Percentiles rank a stretch among this genome's conserved stretches.
These are phyloP conservation scores for Hirundo rustica DNA, from an alignment of 2,797 vertebrate species.

Conservation along the genomic window DNA sequence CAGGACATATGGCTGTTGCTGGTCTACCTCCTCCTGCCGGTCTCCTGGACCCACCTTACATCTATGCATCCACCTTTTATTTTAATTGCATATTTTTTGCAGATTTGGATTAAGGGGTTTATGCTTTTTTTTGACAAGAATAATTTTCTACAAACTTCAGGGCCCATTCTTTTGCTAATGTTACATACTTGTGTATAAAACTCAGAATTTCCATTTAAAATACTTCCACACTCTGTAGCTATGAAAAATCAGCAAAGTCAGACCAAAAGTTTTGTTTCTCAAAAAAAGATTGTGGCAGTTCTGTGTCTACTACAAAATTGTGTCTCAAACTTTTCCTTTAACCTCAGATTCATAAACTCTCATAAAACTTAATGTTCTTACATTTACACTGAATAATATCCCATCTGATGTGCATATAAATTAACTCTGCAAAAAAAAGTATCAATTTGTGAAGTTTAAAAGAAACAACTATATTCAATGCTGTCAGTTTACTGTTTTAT, in stretches of 20 bases:
- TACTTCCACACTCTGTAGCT: not conserved
- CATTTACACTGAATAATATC: not conserved
- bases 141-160: not conserved
- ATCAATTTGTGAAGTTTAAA: not conserved
- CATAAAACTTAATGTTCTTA: not conserved
- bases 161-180: conserved; percentile 13
- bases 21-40: not conserved
- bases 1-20: not conserved
- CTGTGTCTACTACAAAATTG: not conserved
- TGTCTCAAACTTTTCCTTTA: not conserved
- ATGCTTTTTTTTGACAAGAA: not conserved
- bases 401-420: not conserved
- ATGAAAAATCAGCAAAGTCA: conserved; percentile 19
- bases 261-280: conserved; percentile 1
- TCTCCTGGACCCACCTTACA: not conserved
- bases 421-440: not conserved
- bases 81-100: not conserved
- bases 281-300: not conserved
- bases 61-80: not conserved
- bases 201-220: conserved; percentile 45
- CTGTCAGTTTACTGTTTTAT: not conserved
- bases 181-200: conserved; percentile 30
- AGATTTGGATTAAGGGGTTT: not conserved
- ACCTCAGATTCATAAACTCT: not conserved
- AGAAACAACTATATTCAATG: not conserved